Evolutionary conservation across 1,140 invertebrate species (phyloP).

Genomic region (Stegodyphus dumicola): DNA sequence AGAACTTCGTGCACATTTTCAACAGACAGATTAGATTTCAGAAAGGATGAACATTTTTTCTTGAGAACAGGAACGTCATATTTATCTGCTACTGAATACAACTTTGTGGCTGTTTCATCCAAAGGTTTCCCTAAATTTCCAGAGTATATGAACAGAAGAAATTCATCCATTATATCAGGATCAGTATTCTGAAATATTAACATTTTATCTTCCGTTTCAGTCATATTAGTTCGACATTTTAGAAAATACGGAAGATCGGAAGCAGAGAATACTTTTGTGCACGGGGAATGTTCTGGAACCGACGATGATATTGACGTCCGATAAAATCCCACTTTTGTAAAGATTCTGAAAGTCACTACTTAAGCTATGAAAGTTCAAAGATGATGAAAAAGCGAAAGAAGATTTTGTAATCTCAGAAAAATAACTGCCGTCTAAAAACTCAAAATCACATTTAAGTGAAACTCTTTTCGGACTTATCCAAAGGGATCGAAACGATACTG

Average conservation of each 20-base stretch:
- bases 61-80: background rate
- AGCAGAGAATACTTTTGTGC: background rate
- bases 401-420: too few species aligned
- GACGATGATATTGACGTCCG: background rate
- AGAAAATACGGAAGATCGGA: background rate
- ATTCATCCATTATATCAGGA: background rate
- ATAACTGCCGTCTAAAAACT: too few species aligned
- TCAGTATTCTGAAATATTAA: background rate
- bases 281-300: background rate
- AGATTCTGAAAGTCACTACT: too few species aligned
- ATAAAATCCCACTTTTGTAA: too few species aligned
- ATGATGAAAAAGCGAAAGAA: too few species aligned
- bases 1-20: constrained; percentile 10
- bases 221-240: background rate
- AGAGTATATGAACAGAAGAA: background rate
- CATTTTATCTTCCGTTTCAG: background rate
- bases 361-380: too few species aligned
- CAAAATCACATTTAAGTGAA: too few species aligned
- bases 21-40: background rate
- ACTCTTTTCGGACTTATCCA: too few species aligned
- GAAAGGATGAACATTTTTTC: background rate
- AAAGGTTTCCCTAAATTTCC: background rate
- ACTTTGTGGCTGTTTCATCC: background rate
- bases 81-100: constrained; percentile 2
- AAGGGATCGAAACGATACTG: too few species aligned